Base-by-base conservation (phyloP, 2,888 invertebrate genomes). In the Lasioglossum marginatum region DNA sequence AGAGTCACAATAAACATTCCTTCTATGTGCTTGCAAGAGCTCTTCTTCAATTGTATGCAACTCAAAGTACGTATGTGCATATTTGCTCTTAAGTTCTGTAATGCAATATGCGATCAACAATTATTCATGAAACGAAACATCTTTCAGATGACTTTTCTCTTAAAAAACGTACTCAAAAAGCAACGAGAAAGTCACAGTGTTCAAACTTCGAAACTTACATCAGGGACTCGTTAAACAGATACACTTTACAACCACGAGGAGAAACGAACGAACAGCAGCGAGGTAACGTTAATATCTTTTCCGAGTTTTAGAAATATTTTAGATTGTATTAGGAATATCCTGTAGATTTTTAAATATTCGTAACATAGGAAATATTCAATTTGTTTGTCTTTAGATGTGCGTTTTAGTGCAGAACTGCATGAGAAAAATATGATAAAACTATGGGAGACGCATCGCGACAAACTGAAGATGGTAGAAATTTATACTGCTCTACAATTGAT, bases 31-130 rank as follows among this genome's bases (percentile, higher is more conserved):
- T 95, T 63, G 93, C 94, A 43, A 92, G 98, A 92, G 97, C 97
- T 27, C 95, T 97, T 23, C 94, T 97, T 76, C 97, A 97, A 93
- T 94, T 96, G 34, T 96, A 97, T 90, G 96, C 96, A 4, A 91
- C 93, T 48, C 93, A 95, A 94, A 96, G 97, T 97, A 95, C 95
- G 96, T 91, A 63, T n/a, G 2, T 23, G 12, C 19, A 52, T 76
- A 14, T 68, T 23, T 31, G 37, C 23, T 72, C 60, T 70, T 71
- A 43, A 16, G 34, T 68, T 68, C 34, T 19, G 34, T 68, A 68
- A 34, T 68, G 2, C 23, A 57, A 40, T 40, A 34, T 37, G 75
- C 37, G 73, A 79, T 73, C 71, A 34, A 74, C 4, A 60, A 76
- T 27, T 48, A 72, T 37, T 37, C 27, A 57, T 40, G 68, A 31